Percentiles rank a stretch among this genome's conserved stretches.
These are phyloP conservation scores for Brachionus angularis DNA, from an alignment of 1,140 invertebrate species.

Conservation along the genomic window DNA sequence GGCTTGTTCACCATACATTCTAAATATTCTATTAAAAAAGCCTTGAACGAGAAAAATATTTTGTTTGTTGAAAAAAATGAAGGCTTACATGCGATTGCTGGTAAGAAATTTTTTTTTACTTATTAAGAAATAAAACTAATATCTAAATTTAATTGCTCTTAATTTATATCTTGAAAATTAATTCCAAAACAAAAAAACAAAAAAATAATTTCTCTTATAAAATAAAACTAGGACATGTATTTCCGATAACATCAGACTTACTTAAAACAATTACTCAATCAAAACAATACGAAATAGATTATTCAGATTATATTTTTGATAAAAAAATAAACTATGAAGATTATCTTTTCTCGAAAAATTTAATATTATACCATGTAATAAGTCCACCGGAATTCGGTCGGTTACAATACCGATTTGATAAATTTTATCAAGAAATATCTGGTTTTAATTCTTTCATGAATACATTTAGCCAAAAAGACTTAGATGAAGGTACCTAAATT, in stretches of 20 bases:
- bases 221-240: conserved; percentile 31
- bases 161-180: too few species aligned
- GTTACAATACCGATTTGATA: conserved; percentile 23
- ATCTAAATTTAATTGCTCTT: too few species aligned
- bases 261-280: conserved; percentile 10
- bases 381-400: conserved; percentile 13
- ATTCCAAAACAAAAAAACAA: too few species aligned
- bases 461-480: conserved; percentile 31
- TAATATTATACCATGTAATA: conserved; percentile 4
- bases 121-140: too few species aligned
- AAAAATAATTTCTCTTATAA: too few species aligned
- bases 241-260: conserved; percentile 20
- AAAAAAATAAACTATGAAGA: neutral
- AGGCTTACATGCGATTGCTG: conserved; percentile 1
- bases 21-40: neutral
- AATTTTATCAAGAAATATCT: conserved; percentile 26
- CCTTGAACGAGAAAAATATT: neutral
- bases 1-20: neutral
- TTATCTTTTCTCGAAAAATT: conserved; percentile 1
- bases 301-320: too few species aligned
- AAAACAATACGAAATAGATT: neutral
- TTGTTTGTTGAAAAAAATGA: conserved; percentile 12
- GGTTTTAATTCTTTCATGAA: conserved; percentile 27
- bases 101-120: neutral
- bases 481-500: conserved; percentile 12